These are phyloP conservation scores for Brachymystax lenok DNA, from an alignment of 2,797 vertebrate genomes.

Conservation along the genomic window DNA sequence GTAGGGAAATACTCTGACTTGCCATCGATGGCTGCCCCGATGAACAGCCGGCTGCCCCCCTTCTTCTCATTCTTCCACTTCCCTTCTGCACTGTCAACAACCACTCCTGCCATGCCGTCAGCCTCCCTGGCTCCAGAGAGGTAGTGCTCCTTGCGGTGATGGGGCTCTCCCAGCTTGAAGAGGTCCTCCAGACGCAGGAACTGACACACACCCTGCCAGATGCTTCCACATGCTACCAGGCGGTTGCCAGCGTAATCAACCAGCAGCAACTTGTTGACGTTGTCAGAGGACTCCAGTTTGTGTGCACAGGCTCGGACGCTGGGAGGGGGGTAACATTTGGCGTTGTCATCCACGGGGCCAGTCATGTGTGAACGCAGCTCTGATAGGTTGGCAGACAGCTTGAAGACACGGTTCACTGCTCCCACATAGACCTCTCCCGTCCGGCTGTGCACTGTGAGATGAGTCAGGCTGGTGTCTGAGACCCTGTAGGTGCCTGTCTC, in stretches of 20 bases:
- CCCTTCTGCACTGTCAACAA: slow-evolving; percentile 78
- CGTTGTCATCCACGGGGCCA: slow-evolving; percentile 85
- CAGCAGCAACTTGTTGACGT: slow-evolving; percentile 88
- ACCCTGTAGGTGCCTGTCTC: slow-evolving; percentile 64
- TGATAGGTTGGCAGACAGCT: slow-evolving; percentile 76
- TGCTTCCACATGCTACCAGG: slow-evolving; percentile 88
- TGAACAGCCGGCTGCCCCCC: slow-evolving; percentile 85
- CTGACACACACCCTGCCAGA: slow-evolving; percentile 92
- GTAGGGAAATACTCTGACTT: slow-evolving; percentile 92
- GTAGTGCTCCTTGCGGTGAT: slow-evolving; percentile 91
- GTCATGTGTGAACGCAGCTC: slow-evolving; percentile 83
- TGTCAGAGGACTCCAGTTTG: slow-evolving; percentile 79
- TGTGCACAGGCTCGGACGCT: slow-evolving; percentile 84
- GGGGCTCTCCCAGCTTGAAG: slow-evolving; percentile 88
- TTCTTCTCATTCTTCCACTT: slow-evolving; percentile 77
- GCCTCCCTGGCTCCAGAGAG: slow-evolving; percentile 84
- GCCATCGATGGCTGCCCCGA: slow-evolving; percentile 87
- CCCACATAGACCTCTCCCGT: slow-evolving; percentile 80
- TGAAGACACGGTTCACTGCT: slow-evolving; percentile 70
- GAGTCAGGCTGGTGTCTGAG: slow-evolving; percentile 84
- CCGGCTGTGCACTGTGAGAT: slow-evolving; percentile 84
- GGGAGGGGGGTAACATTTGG: slow-evolving; percentile 88
- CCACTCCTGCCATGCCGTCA: slow-evolving; percentile 79
- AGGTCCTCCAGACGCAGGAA: slow-evolving; percentile 87
- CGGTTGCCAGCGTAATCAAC: slow-evolving; percentile 85